Percentiles rank a stretch among this genome's conserved stretches.
Conservation (phyloP, 1,140 invertebrate species). For the Kradibia gibbosae region DNA sequence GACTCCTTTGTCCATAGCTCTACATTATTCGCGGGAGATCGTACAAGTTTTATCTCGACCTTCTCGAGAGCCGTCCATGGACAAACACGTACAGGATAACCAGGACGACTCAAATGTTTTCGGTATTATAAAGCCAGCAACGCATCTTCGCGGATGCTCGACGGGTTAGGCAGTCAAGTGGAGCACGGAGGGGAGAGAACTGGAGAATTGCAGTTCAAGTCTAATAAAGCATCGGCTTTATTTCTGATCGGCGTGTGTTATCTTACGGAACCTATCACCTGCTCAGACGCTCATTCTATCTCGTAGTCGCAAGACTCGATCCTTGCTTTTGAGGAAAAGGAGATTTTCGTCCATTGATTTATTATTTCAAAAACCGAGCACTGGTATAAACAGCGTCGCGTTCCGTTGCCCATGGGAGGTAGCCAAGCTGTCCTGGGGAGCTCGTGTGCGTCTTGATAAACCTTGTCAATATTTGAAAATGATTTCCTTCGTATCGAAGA, state of each 20-base stretch:
- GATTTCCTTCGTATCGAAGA: too few relatives aligned
- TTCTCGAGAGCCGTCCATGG: background rate
- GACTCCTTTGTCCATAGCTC: background rate
- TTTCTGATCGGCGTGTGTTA: slow-evolving; percentile 57
- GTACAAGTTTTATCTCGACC: slow-evolving; percentile 23
- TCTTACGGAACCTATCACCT: background rate
- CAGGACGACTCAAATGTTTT: background rate
- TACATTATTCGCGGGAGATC: background rate
- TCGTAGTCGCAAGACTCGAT: background rate
- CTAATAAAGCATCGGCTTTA: slow-evolving; percentile 56
- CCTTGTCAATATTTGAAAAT: too few relatives aligned
- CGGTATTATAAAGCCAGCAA: slow-evolving; percentile 18
- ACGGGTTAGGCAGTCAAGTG: slow-evolving; percentile 44
- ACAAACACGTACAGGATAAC: too few relatives aligned
- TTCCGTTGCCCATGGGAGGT: too few relatives aligned
- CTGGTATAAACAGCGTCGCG: background rate
- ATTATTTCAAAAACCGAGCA: background rate
- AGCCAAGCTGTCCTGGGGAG: too few relatives aligned
- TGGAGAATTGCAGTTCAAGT: slow-evolving; percentile 46
- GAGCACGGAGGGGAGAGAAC: slow-evolving; percentile 33
- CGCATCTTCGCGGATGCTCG: slow-evolving; percentile 15
- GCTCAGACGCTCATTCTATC: background rate
- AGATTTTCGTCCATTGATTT: background rate
- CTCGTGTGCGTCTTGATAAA: too few relatives aligned
- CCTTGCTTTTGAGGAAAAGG: background rate